Evolutionary conservation across 2,888 invertebrate genomes (phyloP).

Genomic region (Oxyscelio sp.): DNA sequence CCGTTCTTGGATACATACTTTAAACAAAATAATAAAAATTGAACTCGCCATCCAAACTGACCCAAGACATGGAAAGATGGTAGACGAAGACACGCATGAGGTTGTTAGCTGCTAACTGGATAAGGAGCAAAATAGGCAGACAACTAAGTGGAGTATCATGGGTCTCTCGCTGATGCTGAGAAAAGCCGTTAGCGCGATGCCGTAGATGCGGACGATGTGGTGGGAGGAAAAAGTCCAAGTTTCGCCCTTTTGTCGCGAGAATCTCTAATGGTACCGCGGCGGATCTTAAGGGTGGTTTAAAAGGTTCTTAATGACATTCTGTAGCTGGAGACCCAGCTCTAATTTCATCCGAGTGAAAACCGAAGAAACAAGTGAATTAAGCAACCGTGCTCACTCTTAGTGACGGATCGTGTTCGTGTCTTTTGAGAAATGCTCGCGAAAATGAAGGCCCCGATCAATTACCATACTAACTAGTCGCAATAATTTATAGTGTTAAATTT

Average conservation of each 20-base stretch:
- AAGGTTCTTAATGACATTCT: conserved; percentile 88
- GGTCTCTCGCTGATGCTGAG: conserved; percentile 48
- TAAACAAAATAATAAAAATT: too few relatives aligned
- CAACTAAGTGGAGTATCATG: conserved; percentile 71
- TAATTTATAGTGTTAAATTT: conserved; percentile 11
- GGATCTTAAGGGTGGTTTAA: conserved; percentile 87
- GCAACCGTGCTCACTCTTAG: conserved; percentile 57
- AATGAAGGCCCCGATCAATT: conserved; percentile 15
- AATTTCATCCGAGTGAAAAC: conserved; percentile 87
- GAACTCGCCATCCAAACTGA: conserved; percentile 5
- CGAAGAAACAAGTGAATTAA: conserved; percentile 88
- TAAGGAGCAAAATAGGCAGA: conserved; percentile 83
- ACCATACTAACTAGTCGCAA: neutral
- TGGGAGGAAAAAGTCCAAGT: conserved; percentile 84
- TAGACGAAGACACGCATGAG: conserved; percentile 68
- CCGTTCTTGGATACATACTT: too few relatives aligned
- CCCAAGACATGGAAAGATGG: conserved; percentile 31
- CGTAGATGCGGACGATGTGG: conserved; percentile 50
- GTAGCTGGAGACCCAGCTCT: conserved; percentile 80
- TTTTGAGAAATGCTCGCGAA: conserved; percentile 26
- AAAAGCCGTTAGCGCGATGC: conserved; percentile 81
- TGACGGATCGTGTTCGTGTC: conserved; percentile 62
- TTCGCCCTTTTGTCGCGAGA: conserved; percentile 84
- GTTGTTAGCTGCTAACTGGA: conserved; percentile 83
- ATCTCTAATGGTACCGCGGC: conserved; percentile 85